Conservation (phyloP, 2,797 vertebrate genomes). For the Myripristis jacobus region DNA sequence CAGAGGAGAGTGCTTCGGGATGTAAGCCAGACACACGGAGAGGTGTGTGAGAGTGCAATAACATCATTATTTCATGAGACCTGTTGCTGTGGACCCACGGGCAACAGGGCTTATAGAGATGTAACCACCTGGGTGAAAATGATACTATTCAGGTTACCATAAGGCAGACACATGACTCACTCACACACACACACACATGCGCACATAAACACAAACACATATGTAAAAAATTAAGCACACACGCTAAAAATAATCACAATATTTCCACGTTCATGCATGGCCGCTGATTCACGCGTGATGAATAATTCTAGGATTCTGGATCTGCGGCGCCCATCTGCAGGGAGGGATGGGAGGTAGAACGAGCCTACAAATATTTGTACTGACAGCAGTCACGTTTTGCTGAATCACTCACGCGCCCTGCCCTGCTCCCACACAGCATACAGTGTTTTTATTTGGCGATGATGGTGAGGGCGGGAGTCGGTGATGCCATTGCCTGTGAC, state of each 20-base stretch:
- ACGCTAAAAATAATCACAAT: not conserved
- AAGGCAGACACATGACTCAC: slow-evolving; percentile 30
- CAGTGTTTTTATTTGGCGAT: slow-evolving; percentile 43
- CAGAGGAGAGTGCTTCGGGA: slow-evolving; percentile 55
- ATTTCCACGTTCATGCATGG: slow-evolving; percentile 24
- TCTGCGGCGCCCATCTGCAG: slow-evolving; percentile 40
- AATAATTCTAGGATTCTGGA: slow-evolving; percentile 9
- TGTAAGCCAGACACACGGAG: slow-evolving; percentile 57
- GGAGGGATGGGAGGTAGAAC: slow-evolving; percentile 11
- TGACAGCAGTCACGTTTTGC: slow-evolving; percentile 76
- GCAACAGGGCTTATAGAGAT: slow-evolving; percentile 43
- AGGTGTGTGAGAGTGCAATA: slow-evolving; percentile 62
- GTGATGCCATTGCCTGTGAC: slow-evolving; percentile 55
- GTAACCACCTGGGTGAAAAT: slow-evolving; percentile 50
- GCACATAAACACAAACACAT: slow-evolving; percentile 4
- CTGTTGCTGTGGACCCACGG: slow-evolving; percentile 57
- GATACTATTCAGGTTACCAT: slow-evolving; percentile 60
- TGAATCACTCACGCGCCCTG: slow-evolving; percentile 67
- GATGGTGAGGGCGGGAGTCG: slow-evolving; percentile 20
- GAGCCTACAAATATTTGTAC: slow-evolving; percentile 44
- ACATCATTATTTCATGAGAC: slow-evolving; percentile 79
- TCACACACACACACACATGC: not conserved
- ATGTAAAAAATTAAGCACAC: slow-evolving; percentile 6
- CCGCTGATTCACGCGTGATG: slow-evolving; percentile 18
- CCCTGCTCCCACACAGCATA: slow-evolving; percentile 42